A percentile compares a stretch with the other conserved stretches of the same genome.
Conservation (phyloP, 2,797 vertebrate genomes). For the Staurois parvus region DNA sequence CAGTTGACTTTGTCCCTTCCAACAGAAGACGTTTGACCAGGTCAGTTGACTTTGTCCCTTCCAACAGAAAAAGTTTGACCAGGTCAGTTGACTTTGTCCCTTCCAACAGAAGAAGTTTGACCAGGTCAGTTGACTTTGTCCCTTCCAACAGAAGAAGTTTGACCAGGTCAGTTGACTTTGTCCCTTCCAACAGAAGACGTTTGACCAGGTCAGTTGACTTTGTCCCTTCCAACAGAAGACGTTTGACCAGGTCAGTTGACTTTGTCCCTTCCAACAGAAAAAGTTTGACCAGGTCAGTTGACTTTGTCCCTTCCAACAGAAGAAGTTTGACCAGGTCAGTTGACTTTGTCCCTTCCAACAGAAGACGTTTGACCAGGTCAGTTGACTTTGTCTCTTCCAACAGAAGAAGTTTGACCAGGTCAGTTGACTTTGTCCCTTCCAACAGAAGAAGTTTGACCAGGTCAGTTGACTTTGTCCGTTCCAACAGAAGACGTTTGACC, state of each 20-base stretch:
- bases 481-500: constrained; percentile 98
- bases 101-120: constrained; percentile 98
- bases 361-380: constrained; percentile 98
- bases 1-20: too few relatives aligned
- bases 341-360: too few relatives aligned
- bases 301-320: too few relatives aligned
- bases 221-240: too few relatives aligned
- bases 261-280: too few relatives aligned
- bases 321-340: constrained; percentile 98
- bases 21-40: constrained; percentile 98
- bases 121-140: too few relatives aligned
- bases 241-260: constrained; percentile 98
- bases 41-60: too few relatives aligned
- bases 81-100: too few relatives aligned
- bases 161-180: too few relatives aligned
- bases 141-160: constrained; percentile 98
- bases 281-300: constrained; percentile 98
- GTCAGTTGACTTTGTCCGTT: too few relatives aligned
- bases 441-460: constrained; percentile 98
- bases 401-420: constrained; percentile 98
- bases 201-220: constrained; percentile 98
- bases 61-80: constrained; percentile 98
- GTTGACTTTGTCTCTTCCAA: too few relatives aligned
- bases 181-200: constrained; percentile 99
- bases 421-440: too few relatives aligned